Evolutionary conservation across 2,113 vertebrate species (phyloP).

Genomic region (Pelmatolapia mariae): DNA sequence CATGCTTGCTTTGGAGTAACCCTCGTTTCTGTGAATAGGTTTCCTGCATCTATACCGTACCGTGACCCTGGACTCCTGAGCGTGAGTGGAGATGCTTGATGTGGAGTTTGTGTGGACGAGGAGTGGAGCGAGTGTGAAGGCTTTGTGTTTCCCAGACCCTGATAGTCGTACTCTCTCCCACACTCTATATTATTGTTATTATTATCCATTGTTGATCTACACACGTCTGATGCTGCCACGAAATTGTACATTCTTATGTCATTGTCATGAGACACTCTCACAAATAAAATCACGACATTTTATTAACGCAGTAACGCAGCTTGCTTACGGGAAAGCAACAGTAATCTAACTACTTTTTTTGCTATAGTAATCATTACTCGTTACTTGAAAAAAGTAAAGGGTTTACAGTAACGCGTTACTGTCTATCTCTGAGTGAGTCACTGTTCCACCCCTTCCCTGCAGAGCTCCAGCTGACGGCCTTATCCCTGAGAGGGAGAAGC

Average conservation of each 20-base stretch:
- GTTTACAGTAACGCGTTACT: not conserved
- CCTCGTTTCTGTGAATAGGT: not conserved
- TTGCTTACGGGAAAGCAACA: not conserved
- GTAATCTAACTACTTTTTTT: not conserved
- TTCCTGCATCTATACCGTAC: not conserved
- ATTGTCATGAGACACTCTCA: not conserved
- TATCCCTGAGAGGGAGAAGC: not conserved
- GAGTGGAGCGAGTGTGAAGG: not conserved
- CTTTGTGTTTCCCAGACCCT: not conserved
- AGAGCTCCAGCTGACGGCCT: not conserved
- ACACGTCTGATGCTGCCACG: not conserved
- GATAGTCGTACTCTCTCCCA: not conserved
- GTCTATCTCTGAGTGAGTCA: not conserved
- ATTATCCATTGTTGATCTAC: not conserved
- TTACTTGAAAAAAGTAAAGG: not conserved
- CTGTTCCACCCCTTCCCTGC: not conserved
- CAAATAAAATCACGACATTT: not conserved
- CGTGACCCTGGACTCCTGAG: not conserved
- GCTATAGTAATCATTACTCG: not conserved
- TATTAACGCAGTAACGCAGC: not conserved
- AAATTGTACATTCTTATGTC: not conserved
- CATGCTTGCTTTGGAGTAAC: not conserved
- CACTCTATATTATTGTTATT: not conserved
- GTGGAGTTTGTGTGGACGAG: not conserved
- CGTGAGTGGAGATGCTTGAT: not conserved